Base-by-base conservation (phyloP, 2,797 vertebrate species). In the Typhlichthys subterraneus region DNA sequence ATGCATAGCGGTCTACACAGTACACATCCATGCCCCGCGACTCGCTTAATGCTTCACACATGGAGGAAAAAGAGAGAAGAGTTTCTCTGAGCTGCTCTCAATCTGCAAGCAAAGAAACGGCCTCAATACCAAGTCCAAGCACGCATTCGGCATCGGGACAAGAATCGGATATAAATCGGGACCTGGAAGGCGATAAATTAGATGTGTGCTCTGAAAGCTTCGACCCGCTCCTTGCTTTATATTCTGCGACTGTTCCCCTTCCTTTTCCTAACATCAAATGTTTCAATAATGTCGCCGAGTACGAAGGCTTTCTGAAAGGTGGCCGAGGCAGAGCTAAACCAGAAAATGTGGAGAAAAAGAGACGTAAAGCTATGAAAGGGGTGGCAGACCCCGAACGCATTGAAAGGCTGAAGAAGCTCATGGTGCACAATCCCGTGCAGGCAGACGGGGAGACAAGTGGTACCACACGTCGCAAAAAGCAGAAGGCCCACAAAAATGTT, bases 251-350 rank as follows among this genome's bases (percentile, higher is more conserved):
- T 0, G 89, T 95, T 12, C 80, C 83, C 12, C 85, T 98, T 8
- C 96, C 96, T 1, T 96, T 88, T 57, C 96, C 96, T 0, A 87
- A 93, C 61, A 90, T 95, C 7, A 95, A 91, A 45, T 94, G 94
- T 81, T 97, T 98, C 69, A 98, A 98, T 87, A 98, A 99, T 78
- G 85, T 99, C 59, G 93, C 97, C 0, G 95, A 93, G 56, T 99
- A 98, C 69, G 95, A 97, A 88, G 94, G 95, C 84, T 97, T 97
- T 63, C 87, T 96, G 58, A 87, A 73, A 67, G 91, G 94, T 2
- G 94, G 94, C 46, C 90, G 92, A 5, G 93, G 87, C 6, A 74
- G 93, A 65, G 86, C 91, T 19, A 93, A 93, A 61, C 91, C 92
- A 2, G 89, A 93, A 72, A 94, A 93, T 11, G 90, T 93, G 65